Percentiles rank a stretch among this genome's conserved stretches.
These are phyloP conservation scores for Polyergus mexicanus DNA, from an alignment of 1,140 invertebrate species.

Conservation along the genomic window DNA sequence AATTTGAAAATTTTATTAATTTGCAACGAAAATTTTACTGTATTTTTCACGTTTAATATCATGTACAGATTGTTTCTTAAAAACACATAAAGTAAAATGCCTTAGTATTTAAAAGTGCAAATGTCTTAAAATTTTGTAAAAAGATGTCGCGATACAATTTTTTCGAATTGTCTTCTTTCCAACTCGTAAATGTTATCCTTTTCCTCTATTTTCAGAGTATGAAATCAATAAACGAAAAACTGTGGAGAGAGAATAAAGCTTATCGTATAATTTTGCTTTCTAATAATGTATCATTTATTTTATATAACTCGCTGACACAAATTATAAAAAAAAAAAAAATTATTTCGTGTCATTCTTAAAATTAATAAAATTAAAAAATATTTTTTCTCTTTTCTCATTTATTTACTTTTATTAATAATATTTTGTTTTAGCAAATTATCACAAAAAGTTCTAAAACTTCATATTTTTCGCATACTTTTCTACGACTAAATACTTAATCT, in stretches of 20 bases:
- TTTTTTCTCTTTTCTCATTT: too few species aligned
- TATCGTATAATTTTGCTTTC: neutral
- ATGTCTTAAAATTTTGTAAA: constrained; percentile 11
- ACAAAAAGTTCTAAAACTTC: neutral
- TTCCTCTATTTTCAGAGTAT: neutral
- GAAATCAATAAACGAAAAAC: neutral
- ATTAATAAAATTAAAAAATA: neutral
- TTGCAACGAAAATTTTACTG: neutral
- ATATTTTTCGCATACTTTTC: neutral
- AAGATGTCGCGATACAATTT: constrained; percentile 21
- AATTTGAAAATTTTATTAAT: neutral
- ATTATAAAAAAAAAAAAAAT: neutral
- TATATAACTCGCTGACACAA: neutral
- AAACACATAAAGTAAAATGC: neutral
- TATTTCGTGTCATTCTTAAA: neutral
- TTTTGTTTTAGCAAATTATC: neutral
- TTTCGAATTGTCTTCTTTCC: constrained; percentile 53
- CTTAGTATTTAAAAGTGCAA: constrained; percentile 20
- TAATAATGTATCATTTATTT: neutral
- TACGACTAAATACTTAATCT: neutral
- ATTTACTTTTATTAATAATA: neutral
- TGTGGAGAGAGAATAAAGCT: neutral
- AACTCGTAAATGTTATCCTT: neutral
- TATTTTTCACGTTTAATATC: neutral
- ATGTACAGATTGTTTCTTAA: neutral